A percentile compares a stretch with the other conserved stretches of the same genome.
These are phyloP conservation scores for Falco berigora DNA, from an alignment of 2,797 vertebrate species.

Conservation along the genomic window DNA sequence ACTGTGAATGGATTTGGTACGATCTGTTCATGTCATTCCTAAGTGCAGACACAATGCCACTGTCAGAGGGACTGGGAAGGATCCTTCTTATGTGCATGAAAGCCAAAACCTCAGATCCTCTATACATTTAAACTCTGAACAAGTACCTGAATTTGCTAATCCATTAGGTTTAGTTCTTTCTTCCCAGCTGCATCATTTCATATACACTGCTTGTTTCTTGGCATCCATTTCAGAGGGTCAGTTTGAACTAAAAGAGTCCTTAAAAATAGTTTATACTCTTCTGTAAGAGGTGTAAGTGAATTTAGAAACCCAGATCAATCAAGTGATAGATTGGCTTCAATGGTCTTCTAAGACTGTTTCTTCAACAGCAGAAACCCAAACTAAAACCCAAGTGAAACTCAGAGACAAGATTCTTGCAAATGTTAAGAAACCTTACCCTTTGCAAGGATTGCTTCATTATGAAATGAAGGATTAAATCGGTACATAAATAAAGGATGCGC, in stretches of 20 bases:
- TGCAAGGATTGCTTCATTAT: background rate
- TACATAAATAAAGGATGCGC: background rate
- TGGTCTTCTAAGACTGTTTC: background rate
- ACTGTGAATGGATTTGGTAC: background rate
- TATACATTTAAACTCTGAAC: background rate
- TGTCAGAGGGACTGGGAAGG: background rate
- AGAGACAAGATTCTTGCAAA: background rate
- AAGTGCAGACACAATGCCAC: background rate
- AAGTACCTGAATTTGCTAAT: background rate
- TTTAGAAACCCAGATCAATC: background rate
- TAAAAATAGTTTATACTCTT: background rate
- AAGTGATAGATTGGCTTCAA: background rate
- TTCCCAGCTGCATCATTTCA: background rate
- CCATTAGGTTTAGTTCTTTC: background rate
- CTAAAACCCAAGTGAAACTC: background rate
- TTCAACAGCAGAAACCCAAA: background rate
- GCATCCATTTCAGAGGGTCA: background rate
- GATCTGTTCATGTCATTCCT: background rate
- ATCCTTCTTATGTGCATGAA: background rate
- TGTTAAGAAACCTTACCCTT: background rate
- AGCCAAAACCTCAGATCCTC: background rate
- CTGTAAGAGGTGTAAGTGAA: background rate
- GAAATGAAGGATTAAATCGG: background rate
- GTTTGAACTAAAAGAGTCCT: background rate
- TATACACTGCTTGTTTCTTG: background rate